Evolutionary conservation across 2,888 invertebrate genomes (phyloP).

Genomic region (Gerosis bhagava): DNA sequence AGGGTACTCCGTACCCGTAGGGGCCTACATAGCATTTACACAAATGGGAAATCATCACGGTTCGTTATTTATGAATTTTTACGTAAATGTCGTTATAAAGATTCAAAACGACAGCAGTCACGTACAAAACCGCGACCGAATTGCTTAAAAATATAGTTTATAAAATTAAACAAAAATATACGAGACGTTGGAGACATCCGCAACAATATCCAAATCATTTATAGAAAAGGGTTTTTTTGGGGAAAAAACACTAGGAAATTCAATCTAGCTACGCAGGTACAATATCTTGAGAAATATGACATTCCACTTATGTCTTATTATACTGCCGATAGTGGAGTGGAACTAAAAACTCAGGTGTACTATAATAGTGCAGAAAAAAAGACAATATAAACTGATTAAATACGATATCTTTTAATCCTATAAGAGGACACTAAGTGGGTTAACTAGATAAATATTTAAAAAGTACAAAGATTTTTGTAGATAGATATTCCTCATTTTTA

Average conservation of each 20-base stretch:
- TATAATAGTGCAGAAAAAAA: no score
- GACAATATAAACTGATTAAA: no score
- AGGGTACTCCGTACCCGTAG: no score
- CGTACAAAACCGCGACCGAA: slow-evolving; percentile 16
- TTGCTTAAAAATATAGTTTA: neutral
- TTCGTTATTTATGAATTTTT: no score
- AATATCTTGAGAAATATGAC: slow-evolving; percentile 58
- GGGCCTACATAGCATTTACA: no score
- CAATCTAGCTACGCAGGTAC: slow-evolving; percentile 80
- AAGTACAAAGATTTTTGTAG: no score
- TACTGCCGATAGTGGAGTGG: slow-evolving; percentile 23
- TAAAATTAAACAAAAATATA: slow-evolving; percentile 8
- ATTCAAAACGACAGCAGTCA: slow-evolving; percentile 1
- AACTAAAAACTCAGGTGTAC: neutral
- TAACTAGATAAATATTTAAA: no score
- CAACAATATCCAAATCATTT: slow-evolving; percentile 63
- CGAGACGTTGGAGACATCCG: slow-evolving; percentile 42
- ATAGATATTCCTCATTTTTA: neutral
- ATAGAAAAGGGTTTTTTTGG: slow-evolving; percentile 40
- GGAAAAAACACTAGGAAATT: slow-evolving; percentile 58
- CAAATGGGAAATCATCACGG: no score
- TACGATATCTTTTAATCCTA: no score
- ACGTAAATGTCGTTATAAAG: no score
- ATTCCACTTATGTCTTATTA: slow-evolving; percentile 71
- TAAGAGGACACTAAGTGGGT: no score